Conservation (phyloP, 2,888 invertebrate genomes). For the Ochropacha duplaris region DNA sequence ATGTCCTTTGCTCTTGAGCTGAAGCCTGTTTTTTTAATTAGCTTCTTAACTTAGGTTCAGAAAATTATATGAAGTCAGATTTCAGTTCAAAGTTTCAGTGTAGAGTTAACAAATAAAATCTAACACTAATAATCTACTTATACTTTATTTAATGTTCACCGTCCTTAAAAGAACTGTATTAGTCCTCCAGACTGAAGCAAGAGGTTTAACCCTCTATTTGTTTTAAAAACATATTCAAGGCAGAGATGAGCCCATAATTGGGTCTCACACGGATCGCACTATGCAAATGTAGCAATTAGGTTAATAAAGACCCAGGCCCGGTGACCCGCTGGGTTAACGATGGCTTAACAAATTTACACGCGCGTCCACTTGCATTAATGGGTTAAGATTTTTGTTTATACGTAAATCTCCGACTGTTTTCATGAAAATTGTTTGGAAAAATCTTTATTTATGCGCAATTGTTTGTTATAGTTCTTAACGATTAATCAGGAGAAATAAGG, state of each 20-base stretch:
- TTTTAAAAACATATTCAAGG: constrained; percentile 64
- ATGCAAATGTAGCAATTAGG: constrained; percentile 74
- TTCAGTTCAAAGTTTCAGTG: too few relatives aligned
- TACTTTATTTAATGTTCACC: too few relatives aligned
- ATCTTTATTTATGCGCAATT: not conserved
- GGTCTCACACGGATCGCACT: constrained; percentile 57
- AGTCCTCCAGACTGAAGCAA: not conserved
- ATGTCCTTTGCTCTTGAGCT: too few relatives aligned
- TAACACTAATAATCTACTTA: too few relatives aligned
- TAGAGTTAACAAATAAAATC: too few relatives aligned
- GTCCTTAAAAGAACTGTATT: not conserved
- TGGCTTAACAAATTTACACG: constrained; percentile 51
- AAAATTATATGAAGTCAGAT: too few relatives aligned
- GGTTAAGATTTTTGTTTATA: constrained; percentile 35
- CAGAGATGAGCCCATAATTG: constrained; percentile 62
- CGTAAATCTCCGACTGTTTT: constrained; percentile 11
- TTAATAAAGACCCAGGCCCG: constrained; percentile 53
- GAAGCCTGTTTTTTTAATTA: too few relatives aligned
- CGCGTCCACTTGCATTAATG: constrained; percentile 39
- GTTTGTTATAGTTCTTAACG: too few relatives aligned
- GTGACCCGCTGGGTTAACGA: constrained; percentile 51
- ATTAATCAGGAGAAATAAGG: too few relatives aligned
- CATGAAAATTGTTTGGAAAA: not conserved
- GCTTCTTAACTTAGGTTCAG: too few relatives aligned
- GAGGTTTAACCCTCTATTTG: constrained; percentile 55